Percentiles rank a stretch among this genome's conserved stretches.
phyloP scores from a whole-genome alignment of 2,888 invertebrate genomes.

The Agrenia bidenticulata region DNA sequence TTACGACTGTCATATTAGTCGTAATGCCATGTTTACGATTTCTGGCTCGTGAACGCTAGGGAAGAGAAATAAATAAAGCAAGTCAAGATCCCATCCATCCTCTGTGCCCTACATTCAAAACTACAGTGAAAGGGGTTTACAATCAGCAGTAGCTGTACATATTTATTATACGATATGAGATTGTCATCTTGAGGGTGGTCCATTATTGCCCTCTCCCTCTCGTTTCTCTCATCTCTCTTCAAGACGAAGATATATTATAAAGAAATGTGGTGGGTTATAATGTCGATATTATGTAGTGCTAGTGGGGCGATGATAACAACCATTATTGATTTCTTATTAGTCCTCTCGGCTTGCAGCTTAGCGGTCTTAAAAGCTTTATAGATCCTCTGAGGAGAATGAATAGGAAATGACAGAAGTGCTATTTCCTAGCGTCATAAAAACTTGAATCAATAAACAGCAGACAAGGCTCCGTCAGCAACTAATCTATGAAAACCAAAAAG shows the following conservation, averaged over 20 bases:
- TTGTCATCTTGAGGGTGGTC: slow-evolving; percentile 18
- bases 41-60: no score
- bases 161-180: no score
- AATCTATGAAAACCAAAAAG: no score
- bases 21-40: no score
- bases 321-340: slow-evolving; percentile 44
- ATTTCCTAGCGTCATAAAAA: slow-evolving; percentile 21
- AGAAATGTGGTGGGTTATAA: no score
- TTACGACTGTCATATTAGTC: no score
- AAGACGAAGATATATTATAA: no score
- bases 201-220: not conserved
- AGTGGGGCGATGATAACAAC: slow-evolving; percentile 1
- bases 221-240: no score
- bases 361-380: slow-evolving; percentile 32
- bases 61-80: no score
- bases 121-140: not conserved
- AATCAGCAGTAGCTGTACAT: not conserved
- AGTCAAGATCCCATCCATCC: no score
- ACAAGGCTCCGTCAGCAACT: not conserved
- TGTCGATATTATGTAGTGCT: not conserved
- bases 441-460: slow-evolving; percentile 26
- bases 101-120: no score
- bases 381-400: slow-evolving; percentile 20
- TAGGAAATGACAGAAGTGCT: slow-evolving; percentile 29
- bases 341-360: slow-evolving; percentile 27